Base-by-base conservation (phyloP, 1,140 invertebrate species). In the Saccostrea echinata region DNA sequence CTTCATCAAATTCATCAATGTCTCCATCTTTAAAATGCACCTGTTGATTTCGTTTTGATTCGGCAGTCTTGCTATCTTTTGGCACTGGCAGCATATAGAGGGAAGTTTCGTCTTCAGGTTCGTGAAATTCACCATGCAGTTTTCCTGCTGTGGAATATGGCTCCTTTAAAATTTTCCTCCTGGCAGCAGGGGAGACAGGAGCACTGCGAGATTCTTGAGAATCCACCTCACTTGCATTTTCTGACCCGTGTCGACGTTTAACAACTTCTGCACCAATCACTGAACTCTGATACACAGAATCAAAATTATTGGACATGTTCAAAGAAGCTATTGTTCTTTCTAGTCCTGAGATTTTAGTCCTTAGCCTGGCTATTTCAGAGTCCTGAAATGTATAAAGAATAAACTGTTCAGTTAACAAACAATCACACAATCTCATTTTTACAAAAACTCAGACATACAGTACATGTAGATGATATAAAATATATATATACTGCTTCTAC, bases 301-400 rank as follows among this genome's bases (percentile, higher is more conserved):
- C 82, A 13, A 33, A 53, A 24, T 86, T 68, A 81, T 88, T 90
- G 80, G 88, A 86, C 6, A 86, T 53, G 84, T 89, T 88, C 71
- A 86, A 53, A 35, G 90, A 89, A 35, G 85, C 13, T 21, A 91
- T 68, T 33, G 90, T 90, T 55, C 93, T 89, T 83, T 93, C 92
- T 64, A 91, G 80, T 16, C 93, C 90, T 30, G 92, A 91, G 21
- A 93, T 89, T 83, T 90, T 91, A 12, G 92, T 90, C 52, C 93
- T 89, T 30, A 93, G 86, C 52, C 91, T 86, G 13, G 92, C 92
- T 55, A 93, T 92, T 87, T 93, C 92, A 18, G 92, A 86, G 87
- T 93, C 92, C 92, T 93, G 85, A 21, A 85, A 61, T 35, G 16
- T 6, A 71, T 51, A 27, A 27, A 80, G 86, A 52, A 53, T 11